Percentiles rank a stretch among this genome's conserved stretches.
These are phyloP conservation scores for Cerastis leucographa DNA, from an alignment of 2,888 invertebrate species.

Conservation along the genomic window DNA sequence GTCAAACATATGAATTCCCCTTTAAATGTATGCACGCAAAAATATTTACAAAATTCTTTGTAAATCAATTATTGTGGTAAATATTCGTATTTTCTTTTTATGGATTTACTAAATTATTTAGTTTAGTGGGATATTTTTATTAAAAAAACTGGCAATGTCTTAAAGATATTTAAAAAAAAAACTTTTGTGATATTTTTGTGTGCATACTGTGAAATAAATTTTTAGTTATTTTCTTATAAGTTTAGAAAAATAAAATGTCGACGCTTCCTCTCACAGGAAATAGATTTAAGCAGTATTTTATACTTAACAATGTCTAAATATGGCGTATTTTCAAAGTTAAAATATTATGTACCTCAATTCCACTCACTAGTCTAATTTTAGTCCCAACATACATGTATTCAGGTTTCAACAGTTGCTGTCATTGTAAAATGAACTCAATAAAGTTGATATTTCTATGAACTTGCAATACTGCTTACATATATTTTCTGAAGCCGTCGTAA, in stretches of 20 bases:
- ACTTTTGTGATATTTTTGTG: constrained; percentile 35
- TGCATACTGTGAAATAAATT: constrained; percentile 31
- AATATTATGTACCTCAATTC: neutral
- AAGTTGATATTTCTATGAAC: neutral
- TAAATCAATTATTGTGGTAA: neutral
- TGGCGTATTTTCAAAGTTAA: neutral
- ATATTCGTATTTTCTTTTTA: neutral
- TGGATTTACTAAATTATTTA: neutral
- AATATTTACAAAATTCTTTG: constrained; percentile 11
- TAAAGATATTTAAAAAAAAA: neutral
- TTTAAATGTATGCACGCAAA: constrained; percentile 53
- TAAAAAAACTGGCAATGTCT: neutral
- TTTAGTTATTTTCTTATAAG: constrained; percentile 58
- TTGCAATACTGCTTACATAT: constrained; percentile 33
- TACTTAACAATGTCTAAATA: neutral
- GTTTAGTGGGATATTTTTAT: neutral
- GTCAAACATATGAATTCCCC: constrained; percentile 53
- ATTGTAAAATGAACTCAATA: neutral
- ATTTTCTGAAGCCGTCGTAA: constrained; percentile 24
- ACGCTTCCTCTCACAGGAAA: constrained; percentile 40
- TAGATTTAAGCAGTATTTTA: constrained; percentile 29
- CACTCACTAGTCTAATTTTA: neutral
- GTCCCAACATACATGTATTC: neutral
- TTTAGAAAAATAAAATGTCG: constrained; percentile 55
- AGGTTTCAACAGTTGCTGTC: neutral